A percentile compares a stretch with the other conserved stretches of the same genome.
Evolutionary conservation across 2,797 vertebrate species (phyloP).

Genomic region (Microtus agrestis): DNA sequence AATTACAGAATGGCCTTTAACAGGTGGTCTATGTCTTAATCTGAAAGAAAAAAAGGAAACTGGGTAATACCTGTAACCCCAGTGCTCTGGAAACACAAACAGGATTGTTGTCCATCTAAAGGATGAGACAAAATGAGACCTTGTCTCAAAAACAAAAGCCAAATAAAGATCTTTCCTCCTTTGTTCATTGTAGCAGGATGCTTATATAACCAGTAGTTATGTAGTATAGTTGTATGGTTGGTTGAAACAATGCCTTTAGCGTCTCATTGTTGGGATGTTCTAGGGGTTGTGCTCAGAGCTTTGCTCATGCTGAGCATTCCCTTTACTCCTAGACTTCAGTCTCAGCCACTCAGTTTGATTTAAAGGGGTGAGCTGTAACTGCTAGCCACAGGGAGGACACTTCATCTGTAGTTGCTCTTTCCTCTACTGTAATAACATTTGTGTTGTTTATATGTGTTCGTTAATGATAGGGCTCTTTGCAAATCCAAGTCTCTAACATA

Average conservation of each 20-base stretch:
- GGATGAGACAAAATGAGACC: background rate
- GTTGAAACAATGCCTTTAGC: constrained; percentile 16
- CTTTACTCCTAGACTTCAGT: background rate
- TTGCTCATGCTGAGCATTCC: background rate
- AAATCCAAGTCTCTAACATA: constrained; percentile 80
- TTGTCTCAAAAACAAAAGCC: background rate
- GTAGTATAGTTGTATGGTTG: constrained; percentile 31
- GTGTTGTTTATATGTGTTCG: constrained; percentile 76
- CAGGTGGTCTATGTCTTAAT: constrained; percentile 31
- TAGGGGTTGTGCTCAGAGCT: background rate
- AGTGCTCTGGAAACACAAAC: background rate
- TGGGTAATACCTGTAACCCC: background rate
- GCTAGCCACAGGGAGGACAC: constrained; percentile 28
- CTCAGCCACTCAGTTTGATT: constrained; percentile 2
- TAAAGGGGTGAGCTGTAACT: constrained; percentile 63
- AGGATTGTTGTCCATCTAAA: background rate
- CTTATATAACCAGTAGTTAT: constrained; percentile 36
- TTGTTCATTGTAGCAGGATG: constrained; percentile 25
- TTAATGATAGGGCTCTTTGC: constrained; percentile 79
- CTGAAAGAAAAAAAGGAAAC: background rate
- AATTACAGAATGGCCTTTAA: background rate
- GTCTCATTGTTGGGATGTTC: background rate
- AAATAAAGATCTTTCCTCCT: constrained; percentile 17
- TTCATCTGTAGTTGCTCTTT: constrained; percentile 60
- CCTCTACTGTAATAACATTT: constrained; percentile 78